Evolutionary conservation across 2,797 vertebrate species (phyloP), one percentile per base, ranked within the genome.

Genomic region (Characodon lateralis): DNA sequence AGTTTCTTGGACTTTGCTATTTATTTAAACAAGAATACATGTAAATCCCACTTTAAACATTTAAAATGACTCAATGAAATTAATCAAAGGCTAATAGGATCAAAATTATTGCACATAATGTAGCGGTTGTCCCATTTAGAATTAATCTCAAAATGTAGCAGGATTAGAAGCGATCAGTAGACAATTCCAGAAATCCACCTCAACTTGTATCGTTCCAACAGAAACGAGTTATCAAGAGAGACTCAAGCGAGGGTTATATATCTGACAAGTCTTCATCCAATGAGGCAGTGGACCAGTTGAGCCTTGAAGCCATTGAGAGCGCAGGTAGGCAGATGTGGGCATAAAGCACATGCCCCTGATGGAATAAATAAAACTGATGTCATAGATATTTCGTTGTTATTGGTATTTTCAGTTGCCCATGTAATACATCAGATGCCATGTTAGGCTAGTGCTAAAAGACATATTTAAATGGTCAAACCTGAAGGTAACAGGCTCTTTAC

Each of bases 261-360:
- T 93, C 95, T 85, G 95, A 94, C 87, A 94, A 94, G 91, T 91
- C 95, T 26, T 95, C 95, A 59, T 96, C 94, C 93, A 94, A 94
- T 93, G 95, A 96, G 85, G 94, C 94, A 79, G 89, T 92, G 91
- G 89, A 93, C 77, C 95, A 96, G 91, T 89, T 95, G 90, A 90
- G 90, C 91, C 86, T 88, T 79, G 95, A 95, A 85, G 90, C 93
- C 94, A 94, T 66, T 95, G 92, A 95, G 71, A 93, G 91, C 91
- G 92, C 94, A 96, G 96, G 96, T 96, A 96, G 93, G 94, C 83
- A 51, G 87, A 72, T 6, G 8, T 85, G 82, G 74, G 72, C 50
- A 73, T 71, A 83, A 82, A 86, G 82, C 5, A 72, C 76, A 61
- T 51, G 59, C 65, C 59, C 58, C 48, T 74, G 66, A 70, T 58